Conservation (phyloP, 2,113 vertebrate species). For the Hoplias malabaricus region DNA sequence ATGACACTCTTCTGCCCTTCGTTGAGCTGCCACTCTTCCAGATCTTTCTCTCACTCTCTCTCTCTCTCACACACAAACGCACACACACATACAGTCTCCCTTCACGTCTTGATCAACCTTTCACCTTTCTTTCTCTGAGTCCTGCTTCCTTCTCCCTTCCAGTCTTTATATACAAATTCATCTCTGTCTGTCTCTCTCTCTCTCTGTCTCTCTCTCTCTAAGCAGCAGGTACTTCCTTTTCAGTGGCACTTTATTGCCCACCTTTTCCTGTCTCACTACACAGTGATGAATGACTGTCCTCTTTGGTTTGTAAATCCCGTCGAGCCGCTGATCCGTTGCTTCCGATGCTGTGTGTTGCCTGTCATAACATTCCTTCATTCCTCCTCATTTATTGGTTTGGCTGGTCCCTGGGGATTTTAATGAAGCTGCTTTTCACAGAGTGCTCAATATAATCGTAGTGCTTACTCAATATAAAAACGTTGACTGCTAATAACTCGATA, state of each 20-base stretch:
- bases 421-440: constrained; percentile 14
- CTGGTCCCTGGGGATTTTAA: constrained; percentile 22
- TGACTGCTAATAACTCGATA: neutral
- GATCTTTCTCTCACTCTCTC: constrained; percentile 13
- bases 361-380: constrained; percentile 25
- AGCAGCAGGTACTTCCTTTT: constrained; percentile 20
- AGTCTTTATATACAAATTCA: constrained; percentile 34
- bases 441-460: constrained; percentile 2
- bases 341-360: neutral
- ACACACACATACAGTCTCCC: too few species aligned
- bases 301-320: constrained; percentile 38
- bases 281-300: constrained; percentile 47
- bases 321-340: constrained; percentile 27
- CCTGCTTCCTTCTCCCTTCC: neutral
- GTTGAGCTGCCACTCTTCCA: too few species aligned
- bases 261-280: constrained; percentile 8
- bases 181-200: neutral
- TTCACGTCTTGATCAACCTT: too few species aligned
- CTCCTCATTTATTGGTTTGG: constrained; percentile 13
- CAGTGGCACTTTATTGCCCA: constrained; percentile 37
- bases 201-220: neutral
- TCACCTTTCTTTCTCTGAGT: neutral
- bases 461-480: constrained; percentile 10
- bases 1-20: too few species aligned
- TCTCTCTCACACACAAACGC: too few species aligned